Percentiles rank a stretch among this genome's conserved stretches.
Conservation (phyloP, 2,888 invertebrate genomes). For the Agonopterix subpropinquella region DNA sequence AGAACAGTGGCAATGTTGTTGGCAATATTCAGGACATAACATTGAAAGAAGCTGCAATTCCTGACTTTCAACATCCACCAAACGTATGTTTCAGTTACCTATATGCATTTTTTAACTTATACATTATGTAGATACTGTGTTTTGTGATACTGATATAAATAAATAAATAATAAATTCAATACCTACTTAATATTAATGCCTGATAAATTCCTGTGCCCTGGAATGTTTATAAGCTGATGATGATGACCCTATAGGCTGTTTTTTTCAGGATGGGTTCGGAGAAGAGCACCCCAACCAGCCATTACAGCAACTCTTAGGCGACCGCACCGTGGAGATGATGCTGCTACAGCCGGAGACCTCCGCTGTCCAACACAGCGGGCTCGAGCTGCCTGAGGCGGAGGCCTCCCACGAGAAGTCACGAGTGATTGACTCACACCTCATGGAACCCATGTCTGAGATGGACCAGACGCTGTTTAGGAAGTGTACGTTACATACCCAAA, state of each 20-base stretch:
- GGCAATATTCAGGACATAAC: conserved; percentile 54
- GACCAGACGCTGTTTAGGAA: conserved; percentile 45
- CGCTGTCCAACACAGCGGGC: conserved; percentile 28
- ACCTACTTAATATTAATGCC: no score
- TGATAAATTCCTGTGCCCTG: no score
- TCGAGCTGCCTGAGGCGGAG: conserved; percentile 28
- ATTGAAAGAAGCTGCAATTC: conserved; percentile 43
- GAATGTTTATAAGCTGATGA: no score
- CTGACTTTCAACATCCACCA: conserved; percentile 34
- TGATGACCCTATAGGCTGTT: no score
- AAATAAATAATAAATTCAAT: no score
- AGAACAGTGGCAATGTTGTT: conserved; percentile 54
- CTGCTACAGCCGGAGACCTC: conserved; percentile 26
- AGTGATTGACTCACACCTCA: conserved; percentile 24
- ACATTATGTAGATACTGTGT: no score
- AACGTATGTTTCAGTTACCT: conserved; percentile 37
- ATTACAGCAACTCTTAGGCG: conserved; percentile 29
- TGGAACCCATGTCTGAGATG: conserved; percentile 49
- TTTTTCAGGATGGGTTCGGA: conserved; percentile 53
- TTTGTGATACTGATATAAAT: no score
- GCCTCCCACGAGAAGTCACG: conserved; percentile 35
- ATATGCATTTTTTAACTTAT: no score
- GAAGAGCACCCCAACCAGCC: conserved; percentile 48
- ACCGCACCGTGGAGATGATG: conserved; percentile 53
- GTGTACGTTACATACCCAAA: no score